phyloP scores from a whole-genome alignment of 92 coral and sea anemone genomes.

The Umimayanthus kanabou region DNA sequence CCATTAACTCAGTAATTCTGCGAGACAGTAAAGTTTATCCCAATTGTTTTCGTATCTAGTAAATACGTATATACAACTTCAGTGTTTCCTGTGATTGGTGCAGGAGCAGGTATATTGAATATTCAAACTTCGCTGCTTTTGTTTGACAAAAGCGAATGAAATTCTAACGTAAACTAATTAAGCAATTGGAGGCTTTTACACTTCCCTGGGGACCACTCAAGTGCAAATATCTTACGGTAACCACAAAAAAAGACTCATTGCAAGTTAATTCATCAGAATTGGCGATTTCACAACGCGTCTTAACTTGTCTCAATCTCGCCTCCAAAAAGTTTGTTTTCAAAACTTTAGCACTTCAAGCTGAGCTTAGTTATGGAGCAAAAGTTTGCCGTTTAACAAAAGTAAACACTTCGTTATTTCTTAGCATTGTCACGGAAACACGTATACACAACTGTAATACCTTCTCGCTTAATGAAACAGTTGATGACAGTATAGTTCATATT shows the following conservation, averaged over 20 bases:
- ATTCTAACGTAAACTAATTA: conserved; percentile 9
- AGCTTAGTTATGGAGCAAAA: not conserved
- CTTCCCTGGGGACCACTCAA: conserved; percentile 16
- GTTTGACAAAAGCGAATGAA: conserved; percentile 16
- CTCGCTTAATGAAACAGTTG: not conserved
- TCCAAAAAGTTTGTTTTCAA: too few species aligned
- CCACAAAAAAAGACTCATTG: not conserved
- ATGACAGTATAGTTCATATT: not conserved
- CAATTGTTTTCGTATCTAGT: conserved; percentile 30
- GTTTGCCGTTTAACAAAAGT: not conserved
- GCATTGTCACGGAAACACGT: not conserved
- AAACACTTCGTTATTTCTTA: not conserved
- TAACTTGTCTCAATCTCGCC: not conserved
- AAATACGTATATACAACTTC: conserved; percentile 20
- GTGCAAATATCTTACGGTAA: conserved; percentile 1
- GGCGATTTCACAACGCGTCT: not conserved
- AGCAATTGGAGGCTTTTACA: conserved; percentile 25
- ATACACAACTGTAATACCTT: not conserved
- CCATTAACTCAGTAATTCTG: conserved; percentile 9
- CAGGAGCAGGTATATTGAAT: not conserved
- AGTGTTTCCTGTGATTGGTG: conserved; percentile 27
- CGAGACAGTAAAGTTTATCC: conserved; percentile 30
- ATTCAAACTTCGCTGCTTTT: conserved; percentile 24
- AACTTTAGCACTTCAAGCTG: not conserved
- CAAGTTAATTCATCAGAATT: not conserved